Evolutionary conservation across 2,113 vertebrate species (phyloP).

Genomic region (Nipponia nippon): DNA sequence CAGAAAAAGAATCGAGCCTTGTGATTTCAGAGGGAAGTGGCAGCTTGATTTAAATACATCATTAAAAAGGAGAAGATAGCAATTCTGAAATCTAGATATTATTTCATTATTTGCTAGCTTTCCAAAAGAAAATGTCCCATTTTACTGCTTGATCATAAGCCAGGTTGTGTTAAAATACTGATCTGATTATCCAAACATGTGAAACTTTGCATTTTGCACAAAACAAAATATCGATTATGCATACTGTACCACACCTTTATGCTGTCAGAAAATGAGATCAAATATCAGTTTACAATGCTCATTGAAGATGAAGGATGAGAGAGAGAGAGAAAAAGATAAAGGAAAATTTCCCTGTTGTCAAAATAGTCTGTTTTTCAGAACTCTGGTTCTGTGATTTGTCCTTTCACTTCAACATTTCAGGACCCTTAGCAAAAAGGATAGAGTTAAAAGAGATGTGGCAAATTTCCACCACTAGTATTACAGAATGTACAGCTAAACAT

Average conservation of each 20-base stretch:
- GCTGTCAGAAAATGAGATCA: neutral
- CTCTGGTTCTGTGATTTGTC: neutral
- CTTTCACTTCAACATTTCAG: neutral
- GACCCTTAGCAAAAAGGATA: neutral
- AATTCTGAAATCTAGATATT: neutral
- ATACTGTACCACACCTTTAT: neutral
- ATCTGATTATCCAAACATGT: neutral
- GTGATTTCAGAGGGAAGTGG: neutral
- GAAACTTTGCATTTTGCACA: neutral
- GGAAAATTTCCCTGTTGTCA: neutral
- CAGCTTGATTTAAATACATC: neutral
- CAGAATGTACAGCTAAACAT: neutral
- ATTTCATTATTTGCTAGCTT: neutral
- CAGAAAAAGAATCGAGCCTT: neutral
- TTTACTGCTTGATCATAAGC: neutral
- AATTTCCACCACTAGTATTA: neutral
- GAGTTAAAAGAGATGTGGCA: neutral
- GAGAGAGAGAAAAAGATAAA: neutral
- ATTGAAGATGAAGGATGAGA: neutral
- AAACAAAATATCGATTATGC: neutral
- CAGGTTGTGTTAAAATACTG: neutral
- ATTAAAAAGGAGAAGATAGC: neutral
- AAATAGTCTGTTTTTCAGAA: neutral
- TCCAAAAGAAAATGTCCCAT: accelerated
- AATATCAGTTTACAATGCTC: accelerated